phyloP scores from a whole-genome alignment of 2,888 invertebrate species.

The Brenthis hecate region DNA sequence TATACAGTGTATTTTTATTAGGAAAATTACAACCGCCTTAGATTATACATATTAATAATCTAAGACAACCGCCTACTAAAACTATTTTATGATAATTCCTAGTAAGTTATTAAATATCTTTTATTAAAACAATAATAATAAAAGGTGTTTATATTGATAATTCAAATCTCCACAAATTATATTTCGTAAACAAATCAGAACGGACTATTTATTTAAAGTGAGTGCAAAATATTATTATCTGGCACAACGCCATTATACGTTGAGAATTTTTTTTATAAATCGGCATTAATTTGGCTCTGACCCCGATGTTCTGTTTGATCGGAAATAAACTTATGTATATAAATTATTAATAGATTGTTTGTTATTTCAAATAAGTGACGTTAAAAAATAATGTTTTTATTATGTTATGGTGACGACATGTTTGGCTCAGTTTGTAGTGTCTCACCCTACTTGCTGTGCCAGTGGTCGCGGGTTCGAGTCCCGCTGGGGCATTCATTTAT shows the following conservation, averaged over 20 bases:
- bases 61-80: no score
- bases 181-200: slow-evolving; percentile 3
- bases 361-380: slow-evolving; percentile 10
- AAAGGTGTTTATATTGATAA: background rate
- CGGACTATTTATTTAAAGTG: background rate
- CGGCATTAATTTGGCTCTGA: slow-evolving; percentile 33
- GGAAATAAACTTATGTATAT: slow-evolving; percentile 9
- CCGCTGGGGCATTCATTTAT: no score
- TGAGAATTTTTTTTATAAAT: slow-evolving; percentile 27
- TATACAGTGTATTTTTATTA: no score
- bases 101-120: background rate
- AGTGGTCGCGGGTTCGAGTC: no score
- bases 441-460: no score
- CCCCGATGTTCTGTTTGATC: slow-evolving; percentile 22
- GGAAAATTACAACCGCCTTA: no score
- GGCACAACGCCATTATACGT: slow-evolving; percentile 19
- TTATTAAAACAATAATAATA: slow-evolving; percentile 1
- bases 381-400: background rate
- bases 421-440: no score
- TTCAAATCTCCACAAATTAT: background rate
- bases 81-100: background rate
- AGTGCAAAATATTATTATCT: slow-evolving; percentile 16
- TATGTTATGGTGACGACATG: no score
- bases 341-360: slow-evolving; percentile 17
- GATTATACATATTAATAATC: no score